These are phyloP conservation scores for Limonius californicus DNA, from an alignment of 1,140 invertebrate genomes.

Conservation along the genomic window DNA sequence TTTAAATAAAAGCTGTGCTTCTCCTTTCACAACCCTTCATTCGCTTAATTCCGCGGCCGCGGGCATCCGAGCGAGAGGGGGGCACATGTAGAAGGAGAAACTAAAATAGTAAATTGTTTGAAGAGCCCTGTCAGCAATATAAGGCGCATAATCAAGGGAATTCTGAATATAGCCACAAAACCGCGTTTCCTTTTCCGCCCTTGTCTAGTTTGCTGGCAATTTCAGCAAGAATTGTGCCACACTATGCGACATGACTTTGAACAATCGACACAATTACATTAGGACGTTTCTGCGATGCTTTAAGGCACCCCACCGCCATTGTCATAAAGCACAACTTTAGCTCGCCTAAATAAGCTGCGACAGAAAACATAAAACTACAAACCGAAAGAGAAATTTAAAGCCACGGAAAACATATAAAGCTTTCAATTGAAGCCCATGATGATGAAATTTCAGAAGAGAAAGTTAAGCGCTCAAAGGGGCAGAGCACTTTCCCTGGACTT, in stretches of 20 bases:
- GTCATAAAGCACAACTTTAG: too few species aligned
- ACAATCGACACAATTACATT: not conserved
- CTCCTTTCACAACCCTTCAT: slow-evolving; percentile 13
- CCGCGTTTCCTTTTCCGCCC: slow-evolving; percentile 5
- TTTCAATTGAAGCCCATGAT: too few species aligned
- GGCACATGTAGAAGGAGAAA: not conserved
- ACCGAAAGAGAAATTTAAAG: too few species aligned
- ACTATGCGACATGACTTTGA: not conserved
- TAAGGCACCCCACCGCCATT: too few species aligned
- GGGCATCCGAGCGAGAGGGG: not conserved
- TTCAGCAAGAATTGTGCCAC: not conserved
- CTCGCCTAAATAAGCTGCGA: too few species aligned
- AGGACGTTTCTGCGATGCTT: too few species aligned
- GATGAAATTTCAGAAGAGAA: too few species aligned
- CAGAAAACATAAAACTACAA: too few species aligned
- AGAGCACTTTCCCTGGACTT: too few species aligned
- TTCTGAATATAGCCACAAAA: slow-evolving; percentile 6
- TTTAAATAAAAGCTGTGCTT: slow-evolving; percentile 12
- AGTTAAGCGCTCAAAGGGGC: too few species aligned
- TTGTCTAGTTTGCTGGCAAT: not conserved
- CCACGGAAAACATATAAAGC: too few species aligned
- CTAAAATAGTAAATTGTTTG: slow-evolving; percentile 7
- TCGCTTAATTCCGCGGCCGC: slow-evolving; percentile 8
- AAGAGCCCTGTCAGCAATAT: slow-evolving; percentile 10
- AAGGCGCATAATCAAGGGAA: slow-evolving; percentile 10